Evolutionary conservation across 1,140 invertebrate genomes (phyloP).

Genomic region (Panulirus ornatus): DNA sequence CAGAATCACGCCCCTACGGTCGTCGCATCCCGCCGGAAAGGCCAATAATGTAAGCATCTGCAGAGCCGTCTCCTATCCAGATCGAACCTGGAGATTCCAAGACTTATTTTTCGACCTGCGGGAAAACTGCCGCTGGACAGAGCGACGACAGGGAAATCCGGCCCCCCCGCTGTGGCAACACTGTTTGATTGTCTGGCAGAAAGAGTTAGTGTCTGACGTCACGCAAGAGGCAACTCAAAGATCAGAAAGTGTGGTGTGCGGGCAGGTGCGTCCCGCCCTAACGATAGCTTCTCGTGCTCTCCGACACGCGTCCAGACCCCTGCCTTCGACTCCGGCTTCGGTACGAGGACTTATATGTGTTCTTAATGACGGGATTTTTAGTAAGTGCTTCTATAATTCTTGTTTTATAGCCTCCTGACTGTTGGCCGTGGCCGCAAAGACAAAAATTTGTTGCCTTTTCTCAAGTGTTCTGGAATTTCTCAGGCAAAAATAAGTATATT

Average conservation of each 20-base stretch:
- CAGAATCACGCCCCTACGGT: too few relatives aligned
- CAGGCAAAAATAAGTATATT: too few relatives aligned
- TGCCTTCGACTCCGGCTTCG: slow-evolving; percentile 8
- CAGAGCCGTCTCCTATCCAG: too few relatives aligned
- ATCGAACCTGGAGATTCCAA: too few relatives aligned
- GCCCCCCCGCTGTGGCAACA: slow-evolving; percentile 4
- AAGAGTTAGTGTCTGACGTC: slow-evolving; percentile 31
- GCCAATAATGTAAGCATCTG: too few relatives aligned
- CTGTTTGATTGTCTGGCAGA: slow-evolving; percentile 41
- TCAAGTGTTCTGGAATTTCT: too few relatives aligned
- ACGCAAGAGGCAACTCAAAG: slow-evolving; percentile 35
- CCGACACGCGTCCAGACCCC: slow-evolving; percentile 18
- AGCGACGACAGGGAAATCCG: too few relatives aligned
- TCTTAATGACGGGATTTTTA: slow-evolving; percentile 34
- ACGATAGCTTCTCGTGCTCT: slow-evolving; percentile 10
- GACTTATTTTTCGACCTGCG: too few relatives aligned
- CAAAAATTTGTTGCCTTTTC: too few relatives aligned
- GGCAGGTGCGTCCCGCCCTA: slow-evolving; percentile 1
- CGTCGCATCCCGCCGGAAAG: too few relatives aligned
- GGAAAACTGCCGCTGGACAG: too few relatives aligned
- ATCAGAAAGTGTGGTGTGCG: slow-evolving; percentile 14
- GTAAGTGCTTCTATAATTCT: slow-evolving; percentile 15
- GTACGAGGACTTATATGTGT: not conserved
- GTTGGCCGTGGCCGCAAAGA: too few relatives aligned
- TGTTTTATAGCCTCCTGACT: slow-evolving; percentile 2